Conservation (phyloP, 2,113 vertebrate genomes). For the Notarius quadriscutis region DNA sequence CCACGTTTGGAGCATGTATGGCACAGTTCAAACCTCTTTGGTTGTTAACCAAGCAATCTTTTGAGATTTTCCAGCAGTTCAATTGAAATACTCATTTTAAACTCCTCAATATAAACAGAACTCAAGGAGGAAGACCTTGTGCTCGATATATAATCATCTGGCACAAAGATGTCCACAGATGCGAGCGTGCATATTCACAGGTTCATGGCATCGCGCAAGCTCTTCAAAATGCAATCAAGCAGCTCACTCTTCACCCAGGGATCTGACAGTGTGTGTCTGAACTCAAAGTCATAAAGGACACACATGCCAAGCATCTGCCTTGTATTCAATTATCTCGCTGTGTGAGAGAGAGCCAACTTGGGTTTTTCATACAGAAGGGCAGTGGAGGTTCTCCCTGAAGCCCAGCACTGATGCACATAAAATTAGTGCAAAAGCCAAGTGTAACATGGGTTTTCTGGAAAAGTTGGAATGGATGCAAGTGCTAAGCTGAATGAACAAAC, state of each 20-base stretch:
- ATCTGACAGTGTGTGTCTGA: slow-evolving; percentile 16
- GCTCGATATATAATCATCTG: neutral
- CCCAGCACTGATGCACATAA: slow-evolving; percentile 2
- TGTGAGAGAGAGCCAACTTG: neutral
- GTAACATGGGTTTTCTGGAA: neutral
- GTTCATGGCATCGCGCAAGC: neutral
- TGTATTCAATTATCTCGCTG: slow-evolving; percentile 24
- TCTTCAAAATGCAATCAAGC: slow-evolving; percentile 36
- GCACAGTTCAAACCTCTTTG: neutral
- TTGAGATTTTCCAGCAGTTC: neutral
- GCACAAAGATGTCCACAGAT: slow-evolving; percentile 1
- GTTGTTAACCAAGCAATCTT: neutral
- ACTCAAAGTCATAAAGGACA: slow-evolving; percentile 40
- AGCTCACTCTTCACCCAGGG: neutral
- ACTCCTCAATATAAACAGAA: neutral
- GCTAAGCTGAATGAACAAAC: neutral
- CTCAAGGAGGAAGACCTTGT: neutral
- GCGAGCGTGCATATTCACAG: neutral
- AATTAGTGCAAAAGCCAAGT: neutral
- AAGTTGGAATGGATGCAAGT: neutral
- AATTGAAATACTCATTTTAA: neutral
- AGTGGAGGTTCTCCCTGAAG: neutral
- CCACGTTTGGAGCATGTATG: neutral
- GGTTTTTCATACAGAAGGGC: slow-evolving; percentile 7
- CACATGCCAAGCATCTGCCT: neutral